phyloP scores from a whole-genome alignment of 1,140 invertebrate species.

The Cherax quadricarinatus region DNA sequence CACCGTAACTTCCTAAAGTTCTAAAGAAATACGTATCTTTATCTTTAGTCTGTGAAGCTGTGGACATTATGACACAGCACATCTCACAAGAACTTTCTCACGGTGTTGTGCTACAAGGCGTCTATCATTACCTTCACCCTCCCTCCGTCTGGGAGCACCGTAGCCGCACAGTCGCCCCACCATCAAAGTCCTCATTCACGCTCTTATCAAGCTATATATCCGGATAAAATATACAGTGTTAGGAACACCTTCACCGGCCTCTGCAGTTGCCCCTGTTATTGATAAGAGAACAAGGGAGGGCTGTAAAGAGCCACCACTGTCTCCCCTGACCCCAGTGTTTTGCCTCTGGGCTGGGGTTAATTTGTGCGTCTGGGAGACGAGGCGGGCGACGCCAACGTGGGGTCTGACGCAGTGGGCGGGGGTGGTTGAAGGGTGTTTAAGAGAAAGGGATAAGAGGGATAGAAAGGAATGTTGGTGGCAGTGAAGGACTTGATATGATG shows the following conservation, averaged over 20 bases:
- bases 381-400: background rate
- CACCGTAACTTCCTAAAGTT: no score
- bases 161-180: background rate
- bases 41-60: no score
- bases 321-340: background rate
- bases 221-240: background rate
- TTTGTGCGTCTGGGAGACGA: background rate
- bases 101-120: no score
- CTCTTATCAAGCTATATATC: background rate
- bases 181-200: background rate
- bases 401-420: background rate
- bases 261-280: slow-evolving; percentile 4
- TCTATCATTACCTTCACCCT: background rate
- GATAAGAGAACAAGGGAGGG: background rate
- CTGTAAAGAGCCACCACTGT: background rate
- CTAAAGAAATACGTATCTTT: no score
- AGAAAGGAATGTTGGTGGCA: background rate
- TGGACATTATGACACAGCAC: no score
- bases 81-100: no score
- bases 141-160: background rate
- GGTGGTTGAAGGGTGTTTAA: background rate
- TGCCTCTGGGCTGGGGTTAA: background rate
- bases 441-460: background rate
- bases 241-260: background rate
- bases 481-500: background rate